Conservation (phyloP, 2,797 vertebrate species). For the Columba guinea region DNA sequence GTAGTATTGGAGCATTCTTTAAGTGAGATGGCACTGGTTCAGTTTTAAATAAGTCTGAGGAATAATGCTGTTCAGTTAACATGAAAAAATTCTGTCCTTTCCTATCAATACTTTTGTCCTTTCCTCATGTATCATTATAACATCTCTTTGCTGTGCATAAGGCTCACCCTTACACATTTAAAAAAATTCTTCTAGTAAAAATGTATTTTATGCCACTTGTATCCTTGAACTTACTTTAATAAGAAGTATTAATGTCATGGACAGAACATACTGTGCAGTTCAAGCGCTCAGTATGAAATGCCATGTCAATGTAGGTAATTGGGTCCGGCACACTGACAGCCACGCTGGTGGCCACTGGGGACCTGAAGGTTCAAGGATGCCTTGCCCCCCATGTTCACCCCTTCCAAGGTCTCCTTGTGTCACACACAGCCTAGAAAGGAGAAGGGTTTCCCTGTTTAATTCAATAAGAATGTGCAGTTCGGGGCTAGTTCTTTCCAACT, state of each 20-base stretch:
- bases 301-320: neutral
- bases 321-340: rapidly evolving
- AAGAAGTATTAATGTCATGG: neutral
- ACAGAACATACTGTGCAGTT: neutral
- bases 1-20: neutral
- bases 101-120: neutral
- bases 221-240: neutral
- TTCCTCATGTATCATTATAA: neutral
- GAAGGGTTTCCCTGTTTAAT: neutral
- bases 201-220: neutral
- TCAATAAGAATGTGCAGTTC: neutral
- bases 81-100: neutral
- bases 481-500: neutral
- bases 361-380: neutral
- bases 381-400: neutral
- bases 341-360: neutral
- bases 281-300: neutral
- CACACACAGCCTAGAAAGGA: neutral
- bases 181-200: neutral
- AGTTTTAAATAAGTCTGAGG: neutral
- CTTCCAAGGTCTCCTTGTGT: rapidly evolving
- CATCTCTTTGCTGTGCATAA: neutral
- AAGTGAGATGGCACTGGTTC: neutral
- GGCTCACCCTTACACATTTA: neutral
- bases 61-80: neutral